These are phyloP conservation scores for Trachelus iudaicus DNA, from an alignment of 2,888 invertebrate genomes.

Conservation along the genomic window DNA sequence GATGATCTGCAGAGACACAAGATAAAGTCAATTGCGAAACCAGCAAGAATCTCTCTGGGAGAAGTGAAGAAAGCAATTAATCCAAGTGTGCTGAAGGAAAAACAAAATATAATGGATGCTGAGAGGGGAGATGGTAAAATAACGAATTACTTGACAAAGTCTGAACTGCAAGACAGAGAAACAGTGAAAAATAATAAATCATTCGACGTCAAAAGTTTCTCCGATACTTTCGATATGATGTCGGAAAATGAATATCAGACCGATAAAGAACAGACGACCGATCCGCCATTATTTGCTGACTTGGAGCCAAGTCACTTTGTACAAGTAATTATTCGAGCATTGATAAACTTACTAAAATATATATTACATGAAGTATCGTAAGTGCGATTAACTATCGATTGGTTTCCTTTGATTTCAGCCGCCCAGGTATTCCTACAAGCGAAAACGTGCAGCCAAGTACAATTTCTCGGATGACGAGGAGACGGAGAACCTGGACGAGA, in stretches of 20 bases:
- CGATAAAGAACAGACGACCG: neutral
- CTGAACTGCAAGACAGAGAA: neutral
- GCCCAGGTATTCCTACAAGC: constrained; percentile 51
- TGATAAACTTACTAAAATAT: neutral
- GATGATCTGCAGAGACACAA: neutral
- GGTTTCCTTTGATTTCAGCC: constrained; percentile 35
- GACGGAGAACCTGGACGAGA: constrained; percentile 1
- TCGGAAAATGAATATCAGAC: neutral
- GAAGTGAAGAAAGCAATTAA: neutral
- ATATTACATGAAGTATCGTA: neutral
- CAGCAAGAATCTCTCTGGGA: neutral
- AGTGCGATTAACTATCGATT: neutral
- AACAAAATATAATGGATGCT: neutral
- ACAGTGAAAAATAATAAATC: neutral
- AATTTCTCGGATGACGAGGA: constrained; percentile 29
- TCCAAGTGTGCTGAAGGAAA: neutral
- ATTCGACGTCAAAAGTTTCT: neutral
- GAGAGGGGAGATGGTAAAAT: neutral
- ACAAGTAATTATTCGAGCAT: neutral
- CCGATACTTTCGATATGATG: constrained; percentile 2
- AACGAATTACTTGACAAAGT: neutral
- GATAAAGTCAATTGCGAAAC: neutral
- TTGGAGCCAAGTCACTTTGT: constrained; percentile 6
- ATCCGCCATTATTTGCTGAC: neutral
- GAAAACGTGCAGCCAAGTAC: constrained; percentile 38